These are phyloP conservation scores for Danio tinwini DNA, from an alignment of 2,797 vertebrate genomes.

Conservation along the genomic window DNA sequence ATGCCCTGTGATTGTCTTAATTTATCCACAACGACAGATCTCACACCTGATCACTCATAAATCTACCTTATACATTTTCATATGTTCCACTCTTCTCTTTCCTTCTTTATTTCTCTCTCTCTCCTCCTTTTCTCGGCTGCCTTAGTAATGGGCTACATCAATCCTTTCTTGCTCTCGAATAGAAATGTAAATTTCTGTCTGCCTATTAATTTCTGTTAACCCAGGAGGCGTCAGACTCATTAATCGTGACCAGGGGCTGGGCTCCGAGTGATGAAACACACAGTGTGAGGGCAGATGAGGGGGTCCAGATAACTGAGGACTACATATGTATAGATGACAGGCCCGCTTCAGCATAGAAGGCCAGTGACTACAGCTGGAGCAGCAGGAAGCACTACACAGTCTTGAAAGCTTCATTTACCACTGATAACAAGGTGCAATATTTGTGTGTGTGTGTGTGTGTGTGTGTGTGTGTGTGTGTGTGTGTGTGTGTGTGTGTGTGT, in stretches of 20 bases:
- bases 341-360: background rate
- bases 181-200: slow-evolving; percentile 66
- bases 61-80: slow-evolving; percentile 50
- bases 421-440: background rate
- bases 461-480: no score
- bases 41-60: slow-evolving; percentile 36
- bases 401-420: slow-evolving; percentile 13
- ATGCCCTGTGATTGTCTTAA: slow-evolving; percentile 49
- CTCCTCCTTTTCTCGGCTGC: slow-evolving; percentile 16
- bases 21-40: slow-evolving; percentile 18
- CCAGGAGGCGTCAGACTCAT: slow-evolving; percentile 56
- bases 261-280: slow-evolving; percentile 51
- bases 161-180: slow-evolving; percentile 58
- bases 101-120: slow-evolving; percentile 8
- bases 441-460: no score
- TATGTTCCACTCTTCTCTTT: slow-evolving; percentile 22
- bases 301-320: slow-evolving; percentile 38
- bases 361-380: background rate
- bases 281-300: slow-evolving; percentile 31
- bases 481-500: no score
- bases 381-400: background rate
- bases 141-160: slow-evolving; percentile 59
- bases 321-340: slow-evolving; percentile 43
- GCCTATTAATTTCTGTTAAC: slow-evolving; percentile 61
- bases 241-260: slow-evolving; percentile 55